These are phyloP conservation scores for Drosophila tripunctata DNA, from an alignment of 2,888 invertebrate genomes.

Conservation along the genomic window DNA sequence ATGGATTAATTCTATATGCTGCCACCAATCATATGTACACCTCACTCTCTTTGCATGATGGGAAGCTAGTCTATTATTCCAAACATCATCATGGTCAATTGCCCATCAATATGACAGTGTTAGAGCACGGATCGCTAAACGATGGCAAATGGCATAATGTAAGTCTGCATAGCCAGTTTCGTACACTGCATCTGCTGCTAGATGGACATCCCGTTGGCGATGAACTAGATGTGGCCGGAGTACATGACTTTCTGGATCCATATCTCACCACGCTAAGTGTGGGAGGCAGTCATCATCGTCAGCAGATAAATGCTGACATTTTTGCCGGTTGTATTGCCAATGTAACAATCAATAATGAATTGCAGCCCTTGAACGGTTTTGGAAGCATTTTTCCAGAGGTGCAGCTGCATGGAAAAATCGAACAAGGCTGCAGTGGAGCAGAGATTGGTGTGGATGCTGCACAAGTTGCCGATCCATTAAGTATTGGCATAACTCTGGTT, in stretches of 20 bases:
- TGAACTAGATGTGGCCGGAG: conserved; percentile 93
- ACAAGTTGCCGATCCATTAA: conserved; percentile 93
- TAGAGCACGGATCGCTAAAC: conserved; percentile 86
- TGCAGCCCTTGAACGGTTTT: conserved; percentile 95
- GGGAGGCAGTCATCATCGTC: conserved; percentile 91
- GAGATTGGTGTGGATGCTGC: conserved; percentile 90
- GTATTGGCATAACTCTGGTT: conserved; percentile 96
- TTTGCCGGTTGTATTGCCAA: conserved; percentile 96
- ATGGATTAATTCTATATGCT: conserved; percentile 93
- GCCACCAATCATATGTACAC: conserved; percentile 95
- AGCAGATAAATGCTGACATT: conserved; percentile 85
- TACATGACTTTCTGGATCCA: conserved; percentile 96
- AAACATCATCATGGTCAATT: conserved; percentile 91
- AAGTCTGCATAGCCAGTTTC: conserved; percentile 89
- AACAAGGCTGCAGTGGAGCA: conserved; percentile 89
- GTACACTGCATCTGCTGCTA: conserved; percentile 89
- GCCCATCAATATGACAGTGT: conserved; percentile 92
- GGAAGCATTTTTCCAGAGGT: conserved; percentile 92
- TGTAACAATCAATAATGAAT: conserved; percentile 94
- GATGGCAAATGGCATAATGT: conserved; percentile 96
- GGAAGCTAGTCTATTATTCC: conserved; percentile 92
- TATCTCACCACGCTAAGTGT: conserved; percentile 92
- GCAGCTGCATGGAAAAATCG: conserved; percentile 89
- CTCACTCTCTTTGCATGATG: conserved; percentile 90
- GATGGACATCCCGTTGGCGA: conserved; percentile 91